These are phyloP conservation scores for Bombus haemorrhoidalis DNA, from an alignment of 1,140 invertebrate genomes.

Conservation along the genomic window DNA sequence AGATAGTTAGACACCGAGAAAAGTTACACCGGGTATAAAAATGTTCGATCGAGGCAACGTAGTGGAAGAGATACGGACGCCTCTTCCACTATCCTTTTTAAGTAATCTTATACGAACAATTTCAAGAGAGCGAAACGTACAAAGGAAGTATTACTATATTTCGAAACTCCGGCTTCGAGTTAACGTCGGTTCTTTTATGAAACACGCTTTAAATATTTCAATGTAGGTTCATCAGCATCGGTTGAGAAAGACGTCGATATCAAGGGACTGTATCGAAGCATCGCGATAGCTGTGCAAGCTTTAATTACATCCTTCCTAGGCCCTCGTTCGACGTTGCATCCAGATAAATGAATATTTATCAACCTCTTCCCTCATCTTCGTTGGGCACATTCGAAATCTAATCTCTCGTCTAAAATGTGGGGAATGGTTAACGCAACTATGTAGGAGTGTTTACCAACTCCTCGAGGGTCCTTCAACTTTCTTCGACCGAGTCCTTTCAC, in stretches of 20 bases:
- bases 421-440: not conserved
- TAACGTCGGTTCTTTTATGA: not conserved
- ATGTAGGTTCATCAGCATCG: not conserved
- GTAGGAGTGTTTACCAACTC: slow-evolving; percentile 35
- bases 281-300: slow-evolving; percentile 22
- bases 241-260: not conserved
- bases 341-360: slow-evolving; percentile 53
- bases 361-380: not conserved
- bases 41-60: slow-evolving; percentile 24
- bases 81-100: not conserved
- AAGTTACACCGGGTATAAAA: not conserved
- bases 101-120: not conserved
- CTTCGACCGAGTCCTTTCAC: slow-evolving; percentile 12
- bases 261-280: not conserved
- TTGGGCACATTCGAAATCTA: slow-evolving; percentile 30
- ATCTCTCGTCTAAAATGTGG: not conserved
- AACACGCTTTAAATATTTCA: not conserved
- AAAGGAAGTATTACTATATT: not conserved
- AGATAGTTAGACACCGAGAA: not conserved
- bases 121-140: not conserved
- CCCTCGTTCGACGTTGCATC: slow-evolving; percentile 3
- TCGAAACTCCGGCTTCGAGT: not conserved
- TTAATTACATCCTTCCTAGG: slow-evolving; percentile 41
- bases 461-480: slow-evolving; percentile 42
- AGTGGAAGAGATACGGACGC: slow-evolving; percentile 43